phyloP scores from a whole-genome alignment of 37 sponge, comb jelly and placozoan species.

The Halichondria panicea region DNA sequence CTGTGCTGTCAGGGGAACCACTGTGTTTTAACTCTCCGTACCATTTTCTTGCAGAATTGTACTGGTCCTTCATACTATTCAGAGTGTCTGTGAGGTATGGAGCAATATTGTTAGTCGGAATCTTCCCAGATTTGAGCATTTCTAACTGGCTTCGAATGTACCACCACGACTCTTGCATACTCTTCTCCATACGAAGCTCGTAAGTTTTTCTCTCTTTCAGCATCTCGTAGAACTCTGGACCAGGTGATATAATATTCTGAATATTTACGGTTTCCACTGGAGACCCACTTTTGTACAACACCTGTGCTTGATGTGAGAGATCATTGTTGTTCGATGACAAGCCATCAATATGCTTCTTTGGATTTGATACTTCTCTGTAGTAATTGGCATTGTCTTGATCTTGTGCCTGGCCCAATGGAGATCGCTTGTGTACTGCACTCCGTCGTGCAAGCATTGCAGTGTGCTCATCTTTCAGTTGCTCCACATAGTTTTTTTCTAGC shows the following conservation, averaged over 20 bases:
- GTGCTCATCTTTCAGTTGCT: neutral
- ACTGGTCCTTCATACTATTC: conserved; percentile 22
- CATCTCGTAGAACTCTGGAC: conserved; percentile 15
- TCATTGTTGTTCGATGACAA: neutral
- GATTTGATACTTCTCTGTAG: no score
- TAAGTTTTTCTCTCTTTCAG: conserved; percentile 7
- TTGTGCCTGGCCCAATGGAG: neutral
- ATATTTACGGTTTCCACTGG: no score
- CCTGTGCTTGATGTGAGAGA: neutral
- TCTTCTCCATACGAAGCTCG: conserved; percentile 32
- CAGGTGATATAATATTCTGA: no score
- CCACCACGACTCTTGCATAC: conserved; percentile 69
- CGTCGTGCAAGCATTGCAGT: neutral
- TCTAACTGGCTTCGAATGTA: conserved; percentile 29
- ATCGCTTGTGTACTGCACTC: neutral
- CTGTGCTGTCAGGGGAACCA: neutral
- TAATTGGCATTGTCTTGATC: no score
- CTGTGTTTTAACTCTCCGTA: neutral
- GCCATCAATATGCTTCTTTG: neutral
- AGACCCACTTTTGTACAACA: no score
- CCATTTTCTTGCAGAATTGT: neutral
- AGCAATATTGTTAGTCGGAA: neutral
- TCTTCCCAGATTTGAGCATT: neutral
- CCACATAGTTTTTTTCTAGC: conserved; percentile 24
- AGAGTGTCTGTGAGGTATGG: neutral